These are phyloP conservation scores for Helogale parvula DNA, from an alignment of 2,113 vertebrate species.

Conservation along the genomic window DNA sequence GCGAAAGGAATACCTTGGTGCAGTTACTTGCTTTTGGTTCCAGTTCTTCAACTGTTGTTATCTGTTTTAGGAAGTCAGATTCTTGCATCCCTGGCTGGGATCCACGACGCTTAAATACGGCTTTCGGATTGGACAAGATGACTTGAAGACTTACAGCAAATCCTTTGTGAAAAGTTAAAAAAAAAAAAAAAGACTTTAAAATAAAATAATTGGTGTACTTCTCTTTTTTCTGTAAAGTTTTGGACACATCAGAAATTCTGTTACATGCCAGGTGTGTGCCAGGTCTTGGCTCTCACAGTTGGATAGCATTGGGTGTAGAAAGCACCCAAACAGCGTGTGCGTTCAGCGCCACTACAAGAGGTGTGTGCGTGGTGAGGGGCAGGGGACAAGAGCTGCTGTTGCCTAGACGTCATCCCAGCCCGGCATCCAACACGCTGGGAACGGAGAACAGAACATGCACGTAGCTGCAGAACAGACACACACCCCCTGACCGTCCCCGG, in stretches of 20 bases:
- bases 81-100: conserved; percentile 99
- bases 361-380: accelerated
- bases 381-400: neutral
- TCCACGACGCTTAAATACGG: conserved; percentile 95
- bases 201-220: neutral
- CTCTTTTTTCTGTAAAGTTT: neutral
- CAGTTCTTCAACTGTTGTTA: conserved; percentile 95
- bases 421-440: neutral
- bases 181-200: conserved; percentile 38
- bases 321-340: neutral
- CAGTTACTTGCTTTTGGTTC: conserved; percentile 98
- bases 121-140: conserved; percentile 94
- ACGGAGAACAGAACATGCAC: neutral
- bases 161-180: conserved; percentile 85
- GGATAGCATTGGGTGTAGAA: neutral
- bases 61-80: conserved; percentile 98
- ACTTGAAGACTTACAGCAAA: conserved; percentile 98
- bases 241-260: neutral
- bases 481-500: too few species aligned
- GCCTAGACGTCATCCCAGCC: too few species aligned
- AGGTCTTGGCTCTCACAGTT: neutral
- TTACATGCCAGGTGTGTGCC: neutral
- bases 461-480: neutral
- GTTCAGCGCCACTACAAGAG: neutral
- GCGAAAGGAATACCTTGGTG: conserved; percentile 90